Percentiles rank a stretch among this genome's conserved stretches.
These are phyloP conservation scores for Porites lobata DNA, from an alignment of 92 coral and sea anemone genomes.

Conservation along the genomic window DNA sequence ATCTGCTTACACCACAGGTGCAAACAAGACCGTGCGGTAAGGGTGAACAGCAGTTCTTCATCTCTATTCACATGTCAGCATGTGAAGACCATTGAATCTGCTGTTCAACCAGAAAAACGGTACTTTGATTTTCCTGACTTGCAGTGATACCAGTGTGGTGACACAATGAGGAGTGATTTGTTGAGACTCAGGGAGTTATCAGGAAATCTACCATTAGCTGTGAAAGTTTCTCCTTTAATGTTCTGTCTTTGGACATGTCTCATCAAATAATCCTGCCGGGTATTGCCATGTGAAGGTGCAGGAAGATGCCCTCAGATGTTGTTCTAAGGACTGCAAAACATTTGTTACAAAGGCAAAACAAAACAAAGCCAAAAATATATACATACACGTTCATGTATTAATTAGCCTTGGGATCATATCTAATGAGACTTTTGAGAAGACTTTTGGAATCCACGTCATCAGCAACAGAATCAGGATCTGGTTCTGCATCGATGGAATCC, in stretches of 20 bases:
- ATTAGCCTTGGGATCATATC: neutral
- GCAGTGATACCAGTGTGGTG: too few relatives aligned
- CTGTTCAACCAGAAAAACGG: too few relatives aligned
- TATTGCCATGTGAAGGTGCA: neutral
- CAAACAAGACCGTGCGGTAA: too few relatives aligned
- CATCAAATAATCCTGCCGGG: neutral
- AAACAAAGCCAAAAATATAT: conserved; percentile 2
- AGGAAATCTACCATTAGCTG: conserved; percentile 18
- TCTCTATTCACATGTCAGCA: too few relatives aligned
- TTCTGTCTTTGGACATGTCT: conserved; percentile 1
- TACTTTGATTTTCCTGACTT: too few relatives aligned
- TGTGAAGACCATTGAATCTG: too few relatives aligned
- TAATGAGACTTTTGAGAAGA: too few relatives aligned
- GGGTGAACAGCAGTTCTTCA: too few relatives aligned
- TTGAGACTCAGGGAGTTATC: neutral
- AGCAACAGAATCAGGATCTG: neutral
- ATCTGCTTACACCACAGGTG: too few relatives aligned
- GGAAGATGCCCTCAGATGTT: neutral
- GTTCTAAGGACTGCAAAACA: neutral
- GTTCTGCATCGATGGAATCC: neutral
- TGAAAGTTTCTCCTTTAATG: conserved; percentile 19
- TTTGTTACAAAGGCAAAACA: conserved; percentile 16
- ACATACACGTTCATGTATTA: conserved; percentile 11
- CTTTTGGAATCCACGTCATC: too few relatives aligned
- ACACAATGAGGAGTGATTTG: too few relatives aligned